Evolutionary conservation across 2,888 invertebrate species (phyloP), one percentile per base, ranked within the genome.

Genomic region (Caenorhabditis becei): DNA sequence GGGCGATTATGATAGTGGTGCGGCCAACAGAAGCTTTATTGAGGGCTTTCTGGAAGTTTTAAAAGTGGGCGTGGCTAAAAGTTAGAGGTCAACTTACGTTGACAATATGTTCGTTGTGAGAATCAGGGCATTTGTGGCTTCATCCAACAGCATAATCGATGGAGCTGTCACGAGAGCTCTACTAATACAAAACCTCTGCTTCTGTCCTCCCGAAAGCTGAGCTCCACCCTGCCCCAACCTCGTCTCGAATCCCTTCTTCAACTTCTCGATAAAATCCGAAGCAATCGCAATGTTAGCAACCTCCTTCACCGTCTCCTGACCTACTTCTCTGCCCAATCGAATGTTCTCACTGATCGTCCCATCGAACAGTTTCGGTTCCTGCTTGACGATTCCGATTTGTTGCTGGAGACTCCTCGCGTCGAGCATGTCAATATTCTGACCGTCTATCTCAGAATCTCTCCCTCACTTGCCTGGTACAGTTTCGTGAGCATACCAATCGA

Each of bases 121-220:
- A 87, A 74, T 92, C 92, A 92, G 81, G 8, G 92, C 92, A 80
- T 91, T 91, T 0, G 92, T 92, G 1, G 92, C 92, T 74, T 92
- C 92, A 83, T 92, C 92, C 69, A 92, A 83, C 4, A 92, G 85
- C 26, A 92, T 83, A 61, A 92, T 89, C n/a, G 86, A 86, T 1
- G 92, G 92, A 37, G 91, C 88, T 7, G 91, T 83, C 89, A 88
- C 80, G 90, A 85, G 11, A 89, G 92, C 82, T 91, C 87, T 14
- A 89, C 92, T 54, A 91, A 91, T 53, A 91, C 91, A 67, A 90
- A 88, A 74, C 91, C 86, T 82, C 83, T 92, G 92, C 72, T 92
- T 92, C 84, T 92, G 92, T 0, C 92, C 92, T 26, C 92, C 92
- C 53, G 91, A 92, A 44, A 92, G 82, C 71, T 91, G 91, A 0